phyloP scores from a whole-genome alignment of 2,888 invertebrate genomes.

The Loripinus fragilis region DNA sequence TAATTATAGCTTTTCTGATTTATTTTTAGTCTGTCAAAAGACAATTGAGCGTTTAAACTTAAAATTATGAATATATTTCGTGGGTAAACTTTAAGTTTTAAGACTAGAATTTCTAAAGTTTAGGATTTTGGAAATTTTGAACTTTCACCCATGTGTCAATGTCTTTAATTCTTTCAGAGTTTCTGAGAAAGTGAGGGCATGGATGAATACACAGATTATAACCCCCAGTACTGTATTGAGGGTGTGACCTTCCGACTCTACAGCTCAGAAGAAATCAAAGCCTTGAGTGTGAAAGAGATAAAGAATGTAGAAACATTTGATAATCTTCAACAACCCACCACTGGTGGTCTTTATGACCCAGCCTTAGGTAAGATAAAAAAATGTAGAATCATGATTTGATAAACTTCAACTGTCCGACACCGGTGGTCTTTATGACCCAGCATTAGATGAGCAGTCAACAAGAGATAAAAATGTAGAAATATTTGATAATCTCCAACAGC shows the following conservation, averaged over 20 bases:
- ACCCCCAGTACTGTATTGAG: constrained; percentile 54
- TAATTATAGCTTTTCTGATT: too few relatives aligned
- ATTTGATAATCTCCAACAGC: constrained; percentile 93
- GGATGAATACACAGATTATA: constrained; percentile 36
- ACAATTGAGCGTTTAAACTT: too few relatives aligned
- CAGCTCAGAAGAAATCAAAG: constrained; percentile 89
- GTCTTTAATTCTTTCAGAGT: too few relatives aligned
- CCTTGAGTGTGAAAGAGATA: constrained; percentile 92
- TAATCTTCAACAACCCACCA: constrained; percentile 90
- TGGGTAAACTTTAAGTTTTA: too few relatives aligned
- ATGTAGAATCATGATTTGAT: constrained; percentile 92
- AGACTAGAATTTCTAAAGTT: too few relatives aligned
- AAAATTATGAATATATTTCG: too few relatives aligned
- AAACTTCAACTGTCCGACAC: constrained; percentile 91
- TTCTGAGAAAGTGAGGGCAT: too few relatives aligned
- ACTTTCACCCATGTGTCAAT: too few relatives aligned
- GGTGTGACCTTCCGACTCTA: constrained; percentile 89
- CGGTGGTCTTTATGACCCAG: constrained; percentile 95
- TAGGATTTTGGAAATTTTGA: too few relatives aligned
- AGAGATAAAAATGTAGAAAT: constrained; percentile 90
- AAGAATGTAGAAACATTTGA: constrained; percentile 92
- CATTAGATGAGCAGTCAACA: constrained; percentile 87
- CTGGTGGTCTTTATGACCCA: constrained; percentile 96
- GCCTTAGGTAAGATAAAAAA: constrained; percentile 89
- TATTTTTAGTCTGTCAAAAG: too few relatives aligned